phyloP scores from a whole-genome alignment of 2,888 invertebrate genomes.

The Eremobia ochroleuca region DNA sequence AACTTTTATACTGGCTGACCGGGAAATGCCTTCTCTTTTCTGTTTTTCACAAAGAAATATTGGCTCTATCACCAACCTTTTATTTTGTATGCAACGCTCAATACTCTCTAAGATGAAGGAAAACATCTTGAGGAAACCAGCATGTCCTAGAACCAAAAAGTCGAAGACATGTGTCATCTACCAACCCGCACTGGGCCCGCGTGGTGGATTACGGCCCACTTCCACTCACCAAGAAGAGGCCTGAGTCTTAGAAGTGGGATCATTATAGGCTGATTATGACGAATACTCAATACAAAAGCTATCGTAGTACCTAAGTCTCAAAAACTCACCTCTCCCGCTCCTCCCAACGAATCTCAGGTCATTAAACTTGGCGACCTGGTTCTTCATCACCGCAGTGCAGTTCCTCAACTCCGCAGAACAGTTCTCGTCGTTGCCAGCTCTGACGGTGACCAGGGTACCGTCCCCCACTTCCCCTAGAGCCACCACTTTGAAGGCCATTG shows the following conservation, averaged over 20 bases:
- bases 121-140: not conserved
- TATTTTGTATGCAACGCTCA: not conserved
- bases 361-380: conserved; percentile 99
- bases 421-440: conserved; percentile 99
- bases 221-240: not conserved
- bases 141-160: not conserved
- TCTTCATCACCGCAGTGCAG: conserved; percentile 98
- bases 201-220: not conserved
- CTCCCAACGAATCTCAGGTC: conserved; percentile 99
- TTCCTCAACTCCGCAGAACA: conserved; percentile 98
- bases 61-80: not conserved
- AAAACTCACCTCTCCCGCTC: conserved; percentile 97
- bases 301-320: not conserved
- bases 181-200: not conserved
- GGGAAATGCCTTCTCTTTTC: not conserved
- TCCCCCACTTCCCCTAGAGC: conserved; percentile 98
- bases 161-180: not conserved
- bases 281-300: not conserved
- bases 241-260: not conserved
- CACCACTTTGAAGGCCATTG: conserved; percentile 98
- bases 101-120: not conserved
- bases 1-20: not conserved
- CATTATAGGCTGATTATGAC: not conserved
- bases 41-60: not conserved
- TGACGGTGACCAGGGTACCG: conserved; percentile 97